Conservation (phyloP, 2,888 invertebrate genomes). For the Tenthredo scrophulariae region DNA sequence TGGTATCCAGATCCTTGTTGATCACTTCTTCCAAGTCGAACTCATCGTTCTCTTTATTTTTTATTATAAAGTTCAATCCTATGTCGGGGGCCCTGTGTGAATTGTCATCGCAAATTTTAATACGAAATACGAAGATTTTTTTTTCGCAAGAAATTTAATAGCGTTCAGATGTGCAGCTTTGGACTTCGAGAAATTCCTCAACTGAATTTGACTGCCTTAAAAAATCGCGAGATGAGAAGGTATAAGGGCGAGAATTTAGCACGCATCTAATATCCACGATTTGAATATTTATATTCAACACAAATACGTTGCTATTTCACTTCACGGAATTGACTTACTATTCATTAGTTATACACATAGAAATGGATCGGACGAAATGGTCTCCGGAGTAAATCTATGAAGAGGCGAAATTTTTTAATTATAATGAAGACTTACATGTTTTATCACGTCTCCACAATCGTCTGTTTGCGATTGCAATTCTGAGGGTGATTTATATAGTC, state of each 20-base stretch:
- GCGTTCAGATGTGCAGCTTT: background rate
- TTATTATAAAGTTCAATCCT: constrained; percentile 22
- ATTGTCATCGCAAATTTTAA: background rate
- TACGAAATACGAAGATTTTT: background rate
- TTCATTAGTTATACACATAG: background rate
- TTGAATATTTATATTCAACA: background rate
- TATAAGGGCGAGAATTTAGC: background rate
- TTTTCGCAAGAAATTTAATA: background rate
- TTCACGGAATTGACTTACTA: background rate
- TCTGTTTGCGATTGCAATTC: background rate
- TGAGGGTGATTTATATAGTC: constrained; percentile 13
- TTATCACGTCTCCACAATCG: background rate
- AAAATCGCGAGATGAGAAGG: background rate
- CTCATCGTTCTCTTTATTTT: constrained; percentile 35
- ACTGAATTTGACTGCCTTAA: background rate
- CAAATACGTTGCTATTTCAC: background rate
- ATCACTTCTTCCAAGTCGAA: constrained; percentile 34
- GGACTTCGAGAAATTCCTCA: background rate
- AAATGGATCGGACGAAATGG: background rate
- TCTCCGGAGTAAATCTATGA: background rate
- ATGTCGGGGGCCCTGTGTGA: constrained; percentile 21
- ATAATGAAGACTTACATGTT: constrained; percentile 9
- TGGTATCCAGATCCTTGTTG: constrained; percentile 39
- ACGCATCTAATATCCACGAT: background rate
- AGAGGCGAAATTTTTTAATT: background rate